These are phyloP conservation scores for Chymomyza costata DNA, from an alignment of 1,140 invertebrate species.

Conservation along the genomic window DNA sequence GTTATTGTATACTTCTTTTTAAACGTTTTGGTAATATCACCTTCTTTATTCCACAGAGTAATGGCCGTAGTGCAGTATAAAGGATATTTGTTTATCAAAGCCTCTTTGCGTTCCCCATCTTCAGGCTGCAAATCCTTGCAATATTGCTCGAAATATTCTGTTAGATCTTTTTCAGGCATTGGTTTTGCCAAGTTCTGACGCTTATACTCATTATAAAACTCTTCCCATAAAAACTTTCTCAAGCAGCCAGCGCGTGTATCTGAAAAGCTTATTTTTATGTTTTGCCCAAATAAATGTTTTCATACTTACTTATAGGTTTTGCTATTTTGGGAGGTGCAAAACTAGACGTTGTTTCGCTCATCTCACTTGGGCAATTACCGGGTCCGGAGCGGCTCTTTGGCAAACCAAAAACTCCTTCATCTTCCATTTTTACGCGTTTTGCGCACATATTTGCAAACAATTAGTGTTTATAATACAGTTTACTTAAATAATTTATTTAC, in stretches of 20 bases:
- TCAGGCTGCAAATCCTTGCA: slow-evolving; percentile 57
- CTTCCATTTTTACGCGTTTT: slow-evolving; percentile 5
- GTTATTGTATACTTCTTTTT: slow-evolving; percentile 52
- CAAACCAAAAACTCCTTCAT: too few species aligned
- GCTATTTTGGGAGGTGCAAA: slow-evolving; percentile 45
- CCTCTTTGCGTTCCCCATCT: slow-evolving; percentile 45
- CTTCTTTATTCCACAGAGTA: slow-evolving; percentile 55
- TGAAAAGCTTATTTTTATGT: slow-evolving; percentile 14
- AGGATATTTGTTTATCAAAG: slow-evolving; percentile 53
- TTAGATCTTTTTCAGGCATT: too few species aligned
- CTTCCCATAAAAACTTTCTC: slow-evolving; percentile 64
- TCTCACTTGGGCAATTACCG: slow-evolving; percentile 20
- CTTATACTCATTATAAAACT: slow-evolving; percentile 59
- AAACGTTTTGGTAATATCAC: slow-evolving; percentile 58
- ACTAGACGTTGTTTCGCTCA: slow-evolving; percentile 43
- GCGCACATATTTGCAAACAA: too few species aligned
- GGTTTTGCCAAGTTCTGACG: slow-evolving; percentile 24
- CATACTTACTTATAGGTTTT: slow-evolving; percentile 37
- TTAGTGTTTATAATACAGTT: slow-evolving; percentile 17
- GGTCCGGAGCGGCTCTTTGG: too few species aligned
- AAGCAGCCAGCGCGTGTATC: slow-evolving; percentile 49
- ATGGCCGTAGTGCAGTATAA: slow-evolving; percentile 61
- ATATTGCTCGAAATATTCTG: slow-evolving; percentile 62
- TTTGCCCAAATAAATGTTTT: background rate
- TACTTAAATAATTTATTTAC: slow-evolving; percentile 54